Evolutionary conservation across 2,888 invertebrate genomes (phyloP).

Genomic region (Eurois occulta): DNA sequence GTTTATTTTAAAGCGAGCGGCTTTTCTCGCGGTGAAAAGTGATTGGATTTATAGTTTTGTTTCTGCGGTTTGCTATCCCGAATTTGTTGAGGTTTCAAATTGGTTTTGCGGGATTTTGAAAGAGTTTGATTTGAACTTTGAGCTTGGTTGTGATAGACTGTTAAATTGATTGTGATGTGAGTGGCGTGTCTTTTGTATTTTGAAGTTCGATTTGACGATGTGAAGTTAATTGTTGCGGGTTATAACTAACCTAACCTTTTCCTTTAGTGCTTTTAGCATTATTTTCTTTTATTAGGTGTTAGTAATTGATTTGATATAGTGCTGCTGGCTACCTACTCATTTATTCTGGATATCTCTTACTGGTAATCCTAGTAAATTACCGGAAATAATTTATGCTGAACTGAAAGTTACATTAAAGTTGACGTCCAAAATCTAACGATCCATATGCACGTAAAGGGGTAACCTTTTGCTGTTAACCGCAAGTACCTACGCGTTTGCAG

Average conservation of each 20-base stretch:
- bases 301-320: background rate
- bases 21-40: slow-evolving; percentile 34
- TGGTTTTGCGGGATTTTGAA: slow-evolving; percentile 20
- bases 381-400: background rate
- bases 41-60: slow-evolving; percentile 34
- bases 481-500: background rate
- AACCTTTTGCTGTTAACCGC: background rate
- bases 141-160: background rate
- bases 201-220: background rate
- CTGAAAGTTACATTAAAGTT: slow-evolving; percentile 1
- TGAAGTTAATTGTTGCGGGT: background rate
- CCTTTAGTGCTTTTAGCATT: background rate
- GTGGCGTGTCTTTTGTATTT: background rate
- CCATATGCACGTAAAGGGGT: background rate
- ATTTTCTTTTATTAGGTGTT: background rate
- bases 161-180: slow-evolving; percentile 2
- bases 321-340: background rate
- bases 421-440: background rate
- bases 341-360: background rate
- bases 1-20: slow-evolving; percentile 40
- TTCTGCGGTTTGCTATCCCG: background rate
- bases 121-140: slow-evolving; percentile 13
- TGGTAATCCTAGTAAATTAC: background rate
- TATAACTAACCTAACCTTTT: background rate
- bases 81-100: slow-evolving; percentile 13